phyloP scores from a whole-genome alignment of 2,888 invertebrate genomes.

The Ennomos quercinarius region DNA sequence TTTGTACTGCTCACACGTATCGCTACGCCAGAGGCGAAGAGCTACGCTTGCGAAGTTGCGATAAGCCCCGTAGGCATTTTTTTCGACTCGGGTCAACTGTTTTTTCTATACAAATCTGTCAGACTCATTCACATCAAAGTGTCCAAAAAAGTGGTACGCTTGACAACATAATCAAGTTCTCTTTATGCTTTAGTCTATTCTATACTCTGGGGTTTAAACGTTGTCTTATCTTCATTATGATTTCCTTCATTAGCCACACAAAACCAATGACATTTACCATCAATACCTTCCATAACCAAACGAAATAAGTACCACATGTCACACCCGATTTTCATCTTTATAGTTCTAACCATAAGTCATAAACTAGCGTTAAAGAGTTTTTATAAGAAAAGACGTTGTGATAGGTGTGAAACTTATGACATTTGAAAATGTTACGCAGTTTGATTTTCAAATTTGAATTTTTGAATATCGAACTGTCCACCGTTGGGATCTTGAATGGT shows the following conservation, averaged over 20 bases:
- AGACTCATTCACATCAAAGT: no score
- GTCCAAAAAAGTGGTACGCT: no score
- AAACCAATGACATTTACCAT: constrained; percentile 81
- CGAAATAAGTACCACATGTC: constrained; percentile 36
- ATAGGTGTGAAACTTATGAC: constrained; percentile 76
- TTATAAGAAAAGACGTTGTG: constrained; percentile 40
- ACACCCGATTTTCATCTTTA: constrained; percentile 25
- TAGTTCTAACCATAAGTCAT: accelerated
- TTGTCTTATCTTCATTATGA: constrained; percentile 48
- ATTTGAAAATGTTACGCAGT: constrained; percentile 68
- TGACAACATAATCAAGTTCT: no score
- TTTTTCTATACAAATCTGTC: no score
- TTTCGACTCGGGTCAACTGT: no score
- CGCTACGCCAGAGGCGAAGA: no score
- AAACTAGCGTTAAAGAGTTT: constrained; percentile 29
- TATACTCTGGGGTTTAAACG: no score
- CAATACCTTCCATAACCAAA: constrained; percentile 40
- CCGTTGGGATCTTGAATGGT: constrained; percentile 41
- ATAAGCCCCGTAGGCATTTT: no score
- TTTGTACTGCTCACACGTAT: no score
- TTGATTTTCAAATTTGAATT: constrained; percentile 58
- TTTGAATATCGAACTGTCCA: constrained; percentile 54
- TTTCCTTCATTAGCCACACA: constrained; percentile 75
- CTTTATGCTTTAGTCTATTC: no score
- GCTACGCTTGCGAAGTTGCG: no score